phyloP scores from a whole-genome alignment of 2,888 invertebrate species.

The Arge pagana region DNA sequence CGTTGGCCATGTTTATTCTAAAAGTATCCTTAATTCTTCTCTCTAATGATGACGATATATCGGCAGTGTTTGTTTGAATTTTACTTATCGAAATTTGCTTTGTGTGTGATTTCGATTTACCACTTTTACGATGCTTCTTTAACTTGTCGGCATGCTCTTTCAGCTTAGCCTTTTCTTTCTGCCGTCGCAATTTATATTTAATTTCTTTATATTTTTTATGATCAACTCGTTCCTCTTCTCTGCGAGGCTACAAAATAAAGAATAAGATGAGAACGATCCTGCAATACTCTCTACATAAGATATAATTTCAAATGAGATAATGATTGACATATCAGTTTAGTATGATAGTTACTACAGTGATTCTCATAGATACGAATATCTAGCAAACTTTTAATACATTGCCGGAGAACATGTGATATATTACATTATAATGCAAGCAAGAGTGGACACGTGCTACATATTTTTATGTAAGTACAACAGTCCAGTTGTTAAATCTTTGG shows the following conservation, averaged over 20 bases:
- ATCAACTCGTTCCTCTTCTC: constrained; percentile 78
- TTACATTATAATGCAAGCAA: too few species aligned
- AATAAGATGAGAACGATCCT: constrained; percentile 17
- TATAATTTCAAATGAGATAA: too few species aligned
- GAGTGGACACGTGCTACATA: too few species aligned
- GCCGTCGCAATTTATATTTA: constrained; percentile 75
- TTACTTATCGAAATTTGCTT: constrained; percentile 48
- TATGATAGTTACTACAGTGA: too few species aligned
- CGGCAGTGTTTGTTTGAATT: constrained; percentile 57
- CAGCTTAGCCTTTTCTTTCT: constrained; percentile 65
- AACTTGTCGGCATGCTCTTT: constrained; percentile 60
- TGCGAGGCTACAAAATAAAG: constrained; percentile 68
- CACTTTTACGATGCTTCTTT: constrained; percentile 54
- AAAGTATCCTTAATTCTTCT: constrained; percentile 85
- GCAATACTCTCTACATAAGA: not conserved
- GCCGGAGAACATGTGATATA: too few species aligned
- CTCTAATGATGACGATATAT: constrained; percentile 62
- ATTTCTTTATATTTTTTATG: constrained; percentile 78
- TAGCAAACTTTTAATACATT: not conserved
- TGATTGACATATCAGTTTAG: constrained; percentile 9
- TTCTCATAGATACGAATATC: too few species aligned
- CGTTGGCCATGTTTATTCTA: constrained; percentile 76
- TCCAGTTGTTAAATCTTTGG: too few species aligned
- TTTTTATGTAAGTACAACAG: too few species aligned
- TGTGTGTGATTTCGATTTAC: constrained; percentile 45